phyloP scores from a whole-genome alignment of 2,888 invertebrate species.

The Drosophila neotestacea region DNA sequence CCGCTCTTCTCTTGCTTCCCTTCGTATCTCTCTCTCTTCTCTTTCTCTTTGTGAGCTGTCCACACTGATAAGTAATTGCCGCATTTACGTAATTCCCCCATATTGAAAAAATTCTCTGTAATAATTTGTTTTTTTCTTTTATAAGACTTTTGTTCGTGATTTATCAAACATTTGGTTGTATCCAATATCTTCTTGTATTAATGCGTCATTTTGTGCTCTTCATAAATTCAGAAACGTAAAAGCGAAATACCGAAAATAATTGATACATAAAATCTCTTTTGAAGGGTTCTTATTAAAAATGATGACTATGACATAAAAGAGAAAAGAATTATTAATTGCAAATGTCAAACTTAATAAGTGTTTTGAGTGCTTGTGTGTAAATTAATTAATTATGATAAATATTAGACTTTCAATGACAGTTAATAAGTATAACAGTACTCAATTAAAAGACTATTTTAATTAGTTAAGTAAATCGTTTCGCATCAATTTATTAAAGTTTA shows the following conservation, averaged over 20 bases:
- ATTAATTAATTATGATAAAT: conserved; percentile 7
- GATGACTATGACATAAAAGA: neutral
- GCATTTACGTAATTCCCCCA: conserved; percentile 56
- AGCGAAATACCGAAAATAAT: neutral
- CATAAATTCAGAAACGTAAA: neutral
- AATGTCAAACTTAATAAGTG: neutral
- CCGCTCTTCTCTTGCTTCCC: neutral
- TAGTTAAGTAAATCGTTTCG: neutral
- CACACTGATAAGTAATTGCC: conserved; percentile 45
- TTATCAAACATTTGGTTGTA: conserved; percentile 47
- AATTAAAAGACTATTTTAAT: neutral
- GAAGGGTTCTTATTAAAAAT: conserved; percentile 3
- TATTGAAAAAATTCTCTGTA: conserved; percentile 22
- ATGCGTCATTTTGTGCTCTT: conserved; percentile 42
- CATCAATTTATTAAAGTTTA: neutral
- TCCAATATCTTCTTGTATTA: conserved; percentile 15
- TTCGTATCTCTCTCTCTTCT: neutral
- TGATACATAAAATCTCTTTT: conserved; percentile 5
- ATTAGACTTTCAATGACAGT: neutral
- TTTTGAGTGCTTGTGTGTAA: neutral
- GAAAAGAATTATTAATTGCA: neutral
- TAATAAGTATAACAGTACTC: neutral
- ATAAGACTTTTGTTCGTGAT: conserved; percentile 29
- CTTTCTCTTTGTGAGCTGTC: conserved; percentile 2
- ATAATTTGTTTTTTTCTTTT: conserved; percentile 5